Percentiles rank a stretch among this genome's conserved stretches.
These are phyloP conservation scores for Lithophane leautieri DNA, from an alignment of 2,888 invertebrate genomes.

Conservation along the genomic window DNA sequence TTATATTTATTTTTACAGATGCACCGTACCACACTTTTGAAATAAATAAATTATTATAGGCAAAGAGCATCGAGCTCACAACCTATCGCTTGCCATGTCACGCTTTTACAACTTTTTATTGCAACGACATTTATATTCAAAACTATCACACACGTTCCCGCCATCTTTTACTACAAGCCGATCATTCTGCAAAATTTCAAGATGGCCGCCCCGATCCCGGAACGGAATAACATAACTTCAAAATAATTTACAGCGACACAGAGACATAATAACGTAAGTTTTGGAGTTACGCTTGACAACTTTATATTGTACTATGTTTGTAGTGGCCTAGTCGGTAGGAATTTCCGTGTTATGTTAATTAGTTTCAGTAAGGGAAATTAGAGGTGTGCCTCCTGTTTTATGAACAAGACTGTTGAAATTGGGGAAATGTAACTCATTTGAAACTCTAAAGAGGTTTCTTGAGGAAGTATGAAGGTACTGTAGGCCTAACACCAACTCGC, in stretches of 20 bases:
- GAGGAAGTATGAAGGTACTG: background rate
- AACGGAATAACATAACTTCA: slow-evolving; percentile 62
- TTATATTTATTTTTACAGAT: background rate
- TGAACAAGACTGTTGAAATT: slow-evolving; percentile 28
- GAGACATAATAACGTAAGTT: slow-evolving; percentile 66
- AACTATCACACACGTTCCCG: slow-evolving; percentile 26
- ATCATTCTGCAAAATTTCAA: slow-evolving; percentile 42
- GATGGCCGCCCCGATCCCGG: slow-evolving; percentile 40
- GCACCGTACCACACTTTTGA: background rate
- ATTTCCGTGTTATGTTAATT: slow-evolving; percentile 67
- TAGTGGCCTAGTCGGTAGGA: slow-evolving; percentile 24
- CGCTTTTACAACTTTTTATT: background rate
- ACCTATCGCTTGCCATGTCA: background rate
- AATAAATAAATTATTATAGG: background rate
- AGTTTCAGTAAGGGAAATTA: slow-evolving; percentile 58
- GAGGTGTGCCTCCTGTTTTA: slow-evolving; percentile 48
- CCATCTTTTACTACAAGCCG: slow-evolving; percentile 28
- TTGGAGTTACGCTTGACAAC: slow-evolving; percentile 55
- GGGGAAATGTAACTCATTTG: slow-evolving; percentile 24
- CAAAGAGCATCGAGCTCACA: no score
- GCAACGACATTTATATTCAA: slow-evolving; percentile 13
- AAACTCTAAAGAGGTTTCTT: background rate
- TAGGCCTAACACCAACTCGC: background rate
- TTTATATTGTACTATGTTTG: slow-evolving; percentile 58
- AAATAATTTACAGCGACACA: slow-evolving; percentile 62